Evolutionary conservation across 2,113 vertebrate genomes (phyloP), one percentile per base, ranked within the genome.

Genomic region (Pycnonotus jocosus): DNA sequence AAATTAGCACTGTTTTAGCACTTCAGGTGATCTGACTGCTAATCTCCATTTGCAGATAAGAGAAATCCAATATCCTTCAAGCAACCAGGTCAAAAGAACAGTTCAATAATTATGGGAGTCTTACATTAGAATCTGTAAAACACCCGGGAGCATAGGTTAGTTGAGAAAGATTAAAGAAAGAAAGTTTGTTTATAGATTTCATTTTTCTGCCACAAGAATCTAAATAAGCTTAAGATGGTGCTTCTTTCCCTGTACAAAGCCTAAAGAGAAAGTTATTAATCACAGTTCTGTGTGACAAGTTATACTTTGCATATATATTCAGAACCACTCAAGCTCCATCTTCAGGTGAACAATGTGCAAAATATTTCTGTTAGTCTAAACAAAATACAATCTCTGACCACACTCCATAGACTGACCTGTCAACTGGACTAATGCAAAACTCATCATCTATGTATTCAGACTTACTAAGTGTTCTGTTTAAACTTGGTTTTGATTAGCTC

Each of bases 151-250:
- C 88, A 95, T 56, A 84, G 45, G 35, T 68, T 56, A 95, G 58
- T 94, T 90, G 79, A 93, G 80, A 42, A 93, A 69, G 80, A 97
- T 92, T 95, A 97, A 97, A 88, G 91, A 77, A 73, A 88, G 54
- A 56, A 91, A 92, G 89, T 97, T 98, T 97, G 90, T 97, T 98
- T 96, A 95, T 94, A 94, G 92, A 97, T 97, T 97, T 97, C 45
- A 86, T 91, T 97, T 96, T 84, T 97, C 82, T 97, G 89, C 88
- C 88, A 91, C 24, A 92, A 87, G 95, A 97, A 97, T 97, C 92
- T 92, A 93, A 97, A 96, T 95, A 95, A 93, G 40, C 51, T 94
- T 72, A 70, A 85, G 15, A 78, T 37, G 22, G 28, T n/a, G 3
- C 19, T 60, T 90, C 85, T 72, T 81, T 24, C 10, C 27, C 30